These are phyloP conservation scores for Brassicogethes aeneus DNA, from an alignment of 2,888 invertebrate species.

Conservation along the genomic window DNA sequence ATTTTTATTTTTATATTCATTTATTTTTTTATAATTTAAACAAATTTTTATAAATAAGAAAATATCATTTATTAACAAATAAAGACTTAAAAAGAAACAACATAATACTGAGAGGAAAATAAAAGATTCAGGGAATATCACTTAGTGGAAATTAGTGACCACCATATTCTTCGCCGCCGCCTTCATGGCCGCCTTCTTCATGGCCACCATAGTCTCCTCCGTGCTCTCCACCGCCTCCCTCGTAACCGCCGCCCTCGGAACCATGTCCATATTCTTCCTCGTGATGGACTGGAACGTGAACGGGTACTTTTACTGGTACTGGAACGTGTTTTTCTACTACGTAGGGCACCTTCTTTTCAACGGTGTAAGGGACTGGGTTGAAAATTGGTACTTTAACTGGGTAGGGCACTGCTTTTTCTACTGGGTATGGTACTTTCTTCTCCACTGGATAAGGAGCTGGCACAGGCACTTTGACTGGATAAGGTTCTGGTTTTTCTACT, in stretches of 20 bases:
- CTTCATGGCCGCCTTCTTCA: slow-evolving; percentile 12
- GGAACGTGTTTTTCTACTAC: slow-evolving; percentile 51
- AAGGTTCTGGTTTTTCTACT: slow-evolving; percentile 71
- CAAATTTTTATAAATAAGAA: slow-evolving; percentile 13
- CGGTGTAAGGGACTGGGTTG: slow-evolving; percentile 55
- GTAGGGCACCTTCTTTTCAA: slow-evolving; percentile 35
- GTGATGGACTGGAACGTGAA: slow-evolving; percentile 52
- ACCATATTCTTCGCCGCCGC: slow-evolving; percentile 19
- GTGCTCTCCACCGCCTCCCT: slow-evolving; percentile 23
- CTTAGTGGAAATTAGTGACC: slow-evolving; percentile 17
- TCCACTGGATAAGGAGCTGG: slow-evolving; percentile 63
- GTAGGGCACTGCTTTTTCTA: slow-evolving; percentile 60
- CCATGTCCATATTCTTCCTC: slow-evolving; percentile 28
- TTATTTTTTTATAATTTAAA: slow-evolving; percentile 5
- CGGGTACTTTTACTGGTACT: slow-evolving; percentile 60
- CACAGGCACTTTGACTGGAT: slow-evolving; percentile 63
- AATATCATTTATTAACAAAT: slow-evolving; percentile 26
- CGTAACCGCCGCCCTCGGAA: slow-evolving; percentile 26
- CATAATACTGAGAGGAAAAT: slow-evolving; percentile 30
- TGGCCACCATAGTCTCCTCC: slow-evolving; percentile 19
- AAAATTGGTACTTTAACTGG: slow-evolving; percentile 51
- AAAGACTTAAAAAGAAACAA: slow-evolving; percentile 23
- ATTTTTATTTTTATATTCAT: too few relatives aligned
- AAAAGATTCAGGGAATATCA: slow-evolving; percentile 17
- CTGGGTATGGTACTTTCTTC: slow-evolving; percentile 56